These are phyloP conservation scores for Megamerina dolium DNA, from an alignment of 2,888 invertebrate species.

Conservation along the genomic window DNA sequence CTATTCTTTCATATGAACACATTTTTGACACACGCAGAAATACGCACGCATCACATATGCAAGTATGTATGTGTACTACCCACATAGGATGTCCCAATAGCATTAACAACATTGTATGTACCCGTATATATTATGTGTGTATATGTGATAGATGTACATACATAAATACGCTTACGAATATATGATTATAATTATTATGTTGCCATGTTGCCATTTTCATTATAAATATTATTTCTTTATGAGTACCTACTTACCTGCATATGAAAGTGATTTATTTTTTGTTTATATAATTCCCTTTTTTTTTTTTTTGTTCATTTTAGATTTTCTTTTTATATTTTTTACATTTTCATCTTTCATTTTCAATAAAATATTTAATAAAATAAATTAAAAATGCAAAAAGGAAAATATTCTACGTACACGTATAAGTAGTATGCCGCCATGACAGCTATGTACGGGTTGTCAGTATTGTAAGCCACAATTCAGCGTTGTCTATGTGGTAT, in stretches of 20 bases:
- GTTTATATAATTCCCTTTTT: too few relatives aligned
- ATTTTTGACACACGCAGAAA: not conserved
- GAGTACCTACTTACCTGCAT: too few relatives aligned
- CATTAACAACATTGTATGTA: not conserved
- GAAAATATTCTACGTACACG: too few relatives aligned
- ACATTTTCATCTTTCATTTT: not conserved
- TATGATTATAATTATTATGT: conserved; percentile 13
- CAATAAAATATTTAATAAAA: conserved; percentile 1
- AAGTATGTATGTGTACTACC: too few relatives aligned
- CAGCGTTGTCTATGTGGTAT: too few relatives aligned
- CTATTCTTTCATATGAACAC: not conserved
- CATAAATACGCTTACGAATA: too few relatives aligned
- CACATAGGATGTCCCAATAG: not conserved
- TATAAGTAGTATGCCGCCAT: too few relatives aligned
- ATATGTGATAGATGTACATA: too few relatives aligned
- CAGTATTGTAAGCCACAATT: too few relatives aligned
- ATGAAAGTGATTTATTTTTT: too few relatives aligned
- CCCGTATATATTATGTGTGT: too few relatives aligned
- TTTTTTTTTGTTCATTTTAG: not conserved
- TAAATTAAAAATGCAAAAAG: conserved; percentile 4
- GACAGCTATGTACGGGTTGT: not conserved
- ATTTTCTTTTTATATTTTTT: not conserved
- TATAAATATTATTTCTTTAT: too few relatives aligned
- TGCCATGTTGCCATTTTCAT: conserved; percentile 13
- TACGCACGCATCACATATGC: not conserved